Evolutionary conservation across 2,888 invertebrate genomes (phyloP).

Genomic region (Drosophila gaucha): DNA sequence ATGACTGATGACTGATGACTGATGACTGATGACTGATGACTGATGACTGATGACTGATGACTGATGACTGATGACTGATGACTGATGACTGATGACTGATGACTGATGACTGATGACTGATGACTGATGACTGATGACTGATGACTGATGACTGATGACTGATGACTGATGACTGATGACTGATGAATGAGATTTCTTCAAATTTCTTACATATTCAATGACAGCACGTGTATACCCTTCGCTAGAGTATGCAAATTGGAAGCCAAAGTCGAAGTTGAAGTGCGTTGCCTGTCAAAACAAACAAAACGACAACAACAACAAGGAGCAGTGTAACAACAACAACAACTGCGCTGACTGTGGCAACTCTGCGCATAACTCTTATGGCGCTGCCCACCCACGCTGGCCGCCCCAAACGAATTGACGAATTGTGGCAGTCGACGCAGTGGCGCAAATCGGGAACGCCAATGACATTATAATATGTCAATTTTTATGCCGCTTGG

Average conservation of each 20-base stretch:
- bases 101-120: not conserved
- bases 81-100: not conserved
- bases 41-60: no score
- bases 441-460: conserved; percentile 76
- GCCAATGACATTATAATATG: conserved; percentile 81
- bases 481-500: conserved; percentile 80
- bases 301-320: conserved; percentile 35
- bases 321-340: conserved; percentile 2
- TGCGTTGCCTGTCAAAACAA: conserved; percentile 61
- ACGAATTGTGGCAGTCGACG: conserved; percentile 66
- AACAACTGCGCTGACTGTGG: conserved; percentile 15
- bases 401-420: conserved; percentile 44
- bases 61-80: no score
- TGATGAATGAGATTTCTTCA: not conserved
- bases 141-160: not conserved
- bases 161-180: not conserved
- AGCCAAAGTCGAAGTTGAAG: conserved; percentile 42
- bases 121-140: not conserved
- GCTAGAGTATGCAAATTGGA: conserved; percentile 13
- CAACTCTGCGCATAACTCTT: conserved; percentile 29
- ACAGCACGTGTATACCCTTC: not conserved
- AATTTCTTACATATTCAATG: not conserved
- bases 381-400: conserved; percentile 46
- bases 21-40: no score
- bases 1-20: no score